Base-by-base conservation (phyloP, 2,888 invertebrate species). In the Ctenicera cuprea region DNA sequence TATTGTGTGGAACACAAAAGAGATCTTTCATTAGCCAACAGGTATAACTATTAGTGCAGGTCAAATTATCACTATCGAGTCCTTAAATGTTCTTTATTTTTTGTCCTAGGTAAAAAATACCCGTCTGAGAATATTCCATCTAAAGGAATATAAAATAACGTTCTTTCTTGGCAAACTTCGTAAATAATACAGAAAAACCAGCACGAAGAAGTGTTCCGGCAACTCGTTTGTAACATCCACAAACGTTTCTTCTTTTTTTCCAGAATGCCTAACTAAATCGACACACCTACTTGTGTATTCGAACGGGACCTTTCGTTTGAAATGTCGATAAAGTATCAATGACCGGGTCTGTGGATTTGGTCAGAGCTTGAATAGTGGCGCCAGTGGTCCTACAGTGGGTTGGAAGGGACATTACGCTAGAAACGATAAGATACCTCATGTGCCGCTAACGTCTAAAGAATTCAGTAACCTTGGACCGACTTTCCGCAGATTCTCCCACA, bases 281-380 rank as follows among this genome's bases (percentile, higher is more conserved):
- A 68, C 68, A 73, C 73, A 64, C 73, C 73, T 73, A 68, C 73
- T 72, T 71, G 64, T 57, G 71, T 57, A 71, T 71, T 71, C 72
- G 61, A 37, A 61, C 37, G 41, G 72, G 64, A 68, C 62, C 16
- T 62, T 64, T 45, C 69, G 16, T 45, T 20, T 26, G 50, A 63
- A 67, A 71, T 52, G 71, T 74, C 74, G 70, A 74, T 74, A 66
- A 66, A 70, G 67, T 71, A 74, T 74, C 74, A 74, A 74, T 74
- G 74, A 74, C 71, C 70, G 71, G 30, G 65, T 64, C 57, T 41
- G 33, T 61, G 61, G 62, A 66, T 71, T 74, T 74, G 74, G 73
- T 73, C 73, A 73, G 48, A 70, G 70, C 57, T 67, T 74, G 65
- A 74, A 71, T 74, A 38, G 63, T 41, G 74, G 74, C 74, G 74